Percentiles rank a stretch among this genome's conserved stretches.
Evolutionary conservation across 2,888 invertebrate species (phyloP).

Genomic region (Agonopterix subpropinquella): DNA sequence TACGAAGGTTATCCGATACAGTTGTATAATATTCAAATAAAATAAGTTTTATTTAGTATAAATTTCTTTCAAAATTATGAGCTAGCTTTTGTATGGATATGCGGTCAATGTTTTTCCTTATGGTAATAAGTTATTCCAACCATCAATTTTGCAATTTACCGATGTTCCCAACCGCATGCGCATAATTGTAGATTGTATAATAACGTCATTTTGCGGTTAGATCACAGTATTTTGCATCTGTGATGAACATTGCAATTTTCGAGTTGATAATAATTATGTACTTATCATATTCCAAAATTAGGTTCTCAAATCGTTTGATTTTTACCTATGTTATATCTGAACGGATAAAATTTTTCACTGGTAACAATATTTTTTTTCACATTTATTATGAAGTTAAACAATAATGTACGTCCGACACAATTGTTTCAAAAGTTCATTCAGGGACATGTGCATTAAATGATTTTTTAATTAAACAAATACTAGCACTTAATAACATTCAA

Average conservation of each 20-base stretch:
- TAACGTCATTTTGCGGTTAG: conserved; percentile 31
- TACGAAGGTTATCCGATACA: conserved; percentile 19
- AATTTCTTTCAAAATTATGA: neutral
- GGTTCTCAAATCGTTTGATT: too few species aligned
- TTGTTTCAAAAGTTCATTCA: neutral
- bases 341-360: too few species aligned
- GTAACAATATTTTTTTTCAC: too few species aligned
- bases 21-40: neutral
- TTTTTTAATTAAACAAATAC: neutral
- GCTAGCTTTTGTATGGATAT: neutral
- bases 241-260: conserved; percentile 27
- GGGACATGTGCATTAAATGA: neutral
- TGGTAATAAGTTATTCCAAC: neutral
- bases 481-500: neutral
- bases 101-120: neutral
- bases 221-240: conserved; percentile 42
- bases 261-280: conserved; percentile 23
- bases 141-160: conserved; percentile 36
- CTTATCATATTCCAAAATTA: too few species aligned
- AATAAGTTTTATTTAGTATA: neutral
- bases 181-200: conserved; percentile 54
- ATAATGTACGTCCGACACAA: conserved; percentile 7
- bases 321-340: too few species aligned
- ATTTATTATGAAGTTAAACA: conserved; percentile 16
- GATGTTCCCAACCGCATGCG: conserved; percentile 35